These are phyloP conservation scores for Scaptodrosophila lebanonensis DNA, from an alignment of 1,140 invertebrate species.

Conservation along the genomic window DNA sequence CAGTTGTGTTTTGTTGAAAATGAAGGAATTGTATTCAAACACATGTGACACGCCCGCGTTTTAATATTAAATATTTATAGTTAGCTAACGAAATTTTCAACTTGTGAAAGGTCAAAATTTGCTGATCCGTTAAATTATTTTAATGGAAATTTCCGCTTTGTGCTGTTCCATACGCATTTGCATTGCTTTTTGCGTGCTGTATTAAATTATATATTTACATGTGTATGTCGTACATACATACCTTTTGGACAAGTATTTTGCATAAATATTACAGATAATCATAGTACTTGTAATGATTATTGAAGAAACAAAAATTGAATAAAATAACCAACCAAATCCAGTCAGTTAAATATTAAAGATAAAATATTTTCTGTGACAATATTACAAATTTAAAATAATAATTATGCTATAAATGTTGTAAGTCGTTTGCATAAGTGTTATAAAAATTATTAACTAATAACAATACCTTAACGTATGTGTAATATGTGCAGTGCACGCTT, in stretches of 20 bases:
- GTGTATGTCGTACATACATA: constrained; percentile 18
- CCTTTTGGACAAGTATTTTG: constrained; percentile 57
- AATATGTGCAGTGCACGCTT: no score
- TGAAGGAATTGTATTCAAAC: no score
- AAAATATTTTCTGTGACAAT: constrained; percentile 57
- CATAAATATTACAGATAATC: constrained; percentile 1
- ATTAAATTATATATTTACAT: constrained; percentile 11
- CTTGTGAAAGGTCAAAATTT: no score
- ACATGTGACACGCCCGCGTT: background rate
- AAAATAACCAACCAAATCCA: constrained; percentile 1
- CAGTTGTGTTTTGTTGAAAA: no score
- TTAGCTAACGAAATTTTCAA: constrained; percentile 21
- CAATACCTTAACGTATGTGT: no score
- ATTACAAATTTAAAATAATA: constrained; percentile 36
- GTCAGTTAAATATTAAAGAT: constrained; percentile 1
- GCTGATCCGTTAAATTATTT: no score
- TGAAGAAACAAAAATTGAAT: constrained; percentile 3
- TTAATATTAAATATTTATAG: background rate
- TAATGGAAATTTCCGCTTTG: constrained; percentile 10
- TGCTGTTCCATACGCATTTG: constrained; percentile 52
- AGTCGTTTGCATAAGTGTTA: no score
- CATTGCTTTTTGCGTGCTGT: constrained; percentile 51
- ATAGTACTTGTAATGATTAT: constrained; percentile 14
- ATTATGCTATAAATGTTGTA: constrained; percentile 50
- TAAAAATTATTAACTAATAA: no score